These are phyloP conservation scores for Solen grandis DNA, from an alignment of 1,140 invertebrate species.

Conservation along the genomic window DNA sequence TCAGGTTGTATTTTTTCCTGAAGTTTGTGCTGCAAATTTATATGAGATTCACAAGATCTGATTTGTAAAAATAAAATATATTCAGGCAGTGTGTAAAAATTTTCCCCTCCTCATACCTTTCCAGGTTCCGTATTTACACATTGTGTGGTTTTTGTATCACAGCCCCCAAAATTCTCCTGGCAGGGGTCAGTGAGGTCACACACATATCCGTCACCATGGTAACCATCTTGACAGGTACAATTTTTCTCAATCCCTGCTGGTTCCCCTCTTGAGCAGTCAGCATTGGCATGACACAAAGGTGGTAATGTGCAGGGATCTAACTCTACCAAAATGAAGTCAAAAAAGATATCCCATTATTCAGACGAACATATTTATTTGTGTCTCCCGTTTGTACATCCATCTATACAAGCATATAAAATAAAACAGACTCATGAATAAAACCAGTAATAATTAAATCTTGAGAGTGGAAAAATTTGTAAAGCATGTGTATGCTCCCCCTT, in stretches of 20 bases:
- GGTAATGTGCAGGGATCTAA: slow-evolving; percentile 24
- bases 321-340: slow-evolving; percentile 21
- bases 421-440: too few species aligned
- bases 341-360: background rate
- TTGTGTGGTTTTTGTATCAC: slow-evolving; percentile 54
- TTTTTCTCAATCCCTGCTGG: slow-evolving; percentile 29
- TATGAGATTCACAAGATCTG: too few species aligned
- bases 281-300: slow-evolving; percentile 57
- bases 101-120: slow-evolving; percentile 44
- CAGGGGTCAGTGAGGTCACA: slow-evolving; percentile 71
- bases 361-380: too few species aligned
- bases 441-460: too few species aligned
- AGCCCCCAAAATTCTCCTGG: slow-evolving; percentile 65
- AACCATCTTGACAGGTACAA: slow-evolving; percentile 66
- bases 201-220: slow-evolving; percentile 66
- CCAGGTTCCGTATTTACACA: slow-evolving; percentile 65
- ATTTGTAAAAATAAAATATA: too few species aligned
- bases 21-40: too few species aligned
- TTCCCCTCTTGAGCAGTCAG: slow-evolving; percentile 54
- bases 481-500: too few species aligned
- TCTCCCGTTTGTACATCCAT: too few species aligned
- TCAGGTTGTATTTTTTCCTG: too few species aligned
- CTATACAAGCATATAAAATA: too few species aligned
- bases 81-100: background rate
- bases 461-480: too few species aligned